Conservation (phyloP, 1,140 invertebrate genomes). For the Anadara kagoshimensis region DNA sequence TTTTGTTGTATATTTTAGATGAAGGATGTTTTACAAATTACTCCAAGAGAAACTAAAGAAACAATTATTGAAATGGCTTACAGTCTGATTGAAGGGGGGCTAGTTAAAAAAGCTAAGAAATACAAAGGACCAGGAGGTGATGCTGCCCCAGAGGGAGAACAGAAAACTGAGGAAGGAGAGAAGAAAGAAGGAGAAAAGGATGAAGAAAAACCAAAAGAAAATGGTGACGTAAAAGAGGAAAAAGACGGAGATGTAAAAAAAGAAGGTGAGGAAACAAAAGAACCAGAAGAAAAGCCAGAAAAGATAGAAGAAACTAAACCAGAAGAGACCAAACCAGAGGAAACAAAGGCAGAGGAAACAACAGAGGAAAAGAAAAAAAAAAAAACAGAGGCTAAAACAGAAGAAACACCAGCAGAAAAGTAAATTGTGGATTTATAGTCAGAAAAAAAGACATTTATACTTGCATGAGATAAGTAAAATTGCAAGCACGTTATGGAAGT, state of each 20-base stretch:
- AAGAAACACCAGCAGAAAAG: slow-evolving; percentile 31
- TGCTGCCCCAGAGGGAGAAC: slow-evolving; percentile 42
- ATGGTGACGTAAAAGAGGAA: slow-evolving; percentile 52
- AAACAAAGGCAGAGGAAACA: slow-evolving; percentile 40
- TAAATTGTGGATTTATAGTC: too few relatives aligned
- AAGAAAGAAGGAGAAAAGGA: slow-evolving; percentile 39
- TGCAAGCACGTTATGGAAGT: too few relatives aligned
- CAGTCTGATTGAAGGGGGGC: slow-evolving; percentile 74
- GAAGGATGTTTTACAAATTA: slow-evolving; percentile 72
- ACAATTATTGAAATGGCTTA: slow-evolving; percentile 76
- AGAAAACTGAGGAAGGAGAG: slow-evolving; percentile 46
- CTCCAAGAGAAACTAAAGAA: slow-evolving; percentile 68
- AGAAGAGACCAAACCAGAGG: slow-evolving; percentile 43
- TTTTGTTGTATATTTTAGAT: too few relatives aligned
- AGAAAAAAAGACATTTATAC: too few relatives aligned
- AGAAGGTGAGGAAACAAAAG: slow-evolving; percentile 36
- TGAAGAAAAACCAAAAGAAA: slow-evolving; percentile 51
- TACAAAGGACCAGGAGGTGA: slow-evolving; percentile 60
- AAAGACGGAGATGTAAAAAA: slow-evolving; percentile 40
- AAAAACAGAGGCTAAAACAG: slow-evolving; percentile 25
- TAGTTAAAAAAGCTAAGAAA: slow-evolving; percentile 74
- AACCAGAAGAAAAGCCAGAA: too few relatives aligned
- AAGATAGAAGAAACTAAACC: slow-evolving; percentile 29
- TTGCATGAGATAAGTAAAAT: too few relatives aligned
- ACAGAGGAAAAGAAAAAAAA: slow-evolving; percentile 17